Conservation (phyloP, 2,888 invertebrate genomes). For the Merodon equestris region DNA sequence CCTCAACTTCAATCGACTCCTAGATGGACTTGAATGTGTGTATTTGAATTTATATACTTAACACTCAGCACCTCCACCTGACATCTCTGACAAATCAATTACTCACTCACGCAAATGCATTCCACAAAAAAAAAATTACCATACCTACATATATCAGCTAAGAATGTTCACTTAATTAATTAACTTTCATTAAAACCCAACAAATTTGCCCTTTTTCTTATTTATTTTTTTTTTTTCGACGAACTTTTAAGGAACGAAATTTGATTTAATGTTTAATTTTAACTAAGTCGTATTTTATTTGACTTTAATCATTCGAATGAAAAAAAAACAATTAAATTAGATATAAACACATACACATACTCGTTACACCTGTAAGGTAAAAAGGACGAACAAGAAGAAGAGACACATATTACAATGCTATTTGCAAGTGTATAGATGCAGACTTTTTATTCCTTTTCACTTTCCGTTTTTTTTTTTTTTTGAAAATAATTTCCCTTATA, state of each 20-base stretch:
- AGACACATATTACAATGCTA: constrained; percentile 11
- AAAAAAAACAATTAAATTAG: constrained; percentile 27
- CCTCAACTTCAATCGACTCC: constrained; percentile 26
- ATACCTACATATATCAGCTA: too few relatives aligned
- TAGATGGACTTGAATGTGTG: constrained; percentile 27
- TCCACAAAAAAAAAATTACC: too few relatives aligned
- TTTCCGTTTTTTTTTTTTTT: constrained; percentile 15
- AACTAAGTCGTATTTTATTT: constrained; percentile 2
- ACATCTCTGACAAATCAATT: too few relatives aligned
- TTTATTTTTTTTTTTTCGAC: too few relatives aligned
- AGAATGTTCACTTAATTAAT: constrained; percentile 31
- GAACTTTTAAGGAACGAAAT: neutral
- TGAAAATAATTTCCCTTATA: constrained; percentile 58
- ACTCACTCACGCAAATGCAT: too few relatives aligned
- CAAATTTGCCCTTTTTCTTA: constrained; percentile 36
- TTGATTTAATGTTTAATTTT: constrained; percentile 5
- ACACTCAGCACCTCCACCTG: constrained; percentile 36
- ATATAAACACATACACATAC: constrained; percentile 48
- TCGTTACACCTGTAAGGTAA: constrained; percentile 45
- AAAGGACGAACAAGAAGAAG: constrained; percentile 20
- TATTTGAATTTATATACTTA: constrained; percentile 53
- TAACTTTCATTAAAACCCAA: neutral
- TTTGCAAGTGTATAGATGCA: constrained; percentile 29
- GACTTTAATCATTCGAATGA: constrained; percentile 26
- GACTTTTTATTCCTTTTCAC: constrained; percentile 18